Percentiles rank a stretch among this genome's conserved stretches.
These are phyloP conservation scores for Anastrepha obliqua DNA, from an alignment of 1,140 invertebrate species.

Conservation along the genomic window DNA sequence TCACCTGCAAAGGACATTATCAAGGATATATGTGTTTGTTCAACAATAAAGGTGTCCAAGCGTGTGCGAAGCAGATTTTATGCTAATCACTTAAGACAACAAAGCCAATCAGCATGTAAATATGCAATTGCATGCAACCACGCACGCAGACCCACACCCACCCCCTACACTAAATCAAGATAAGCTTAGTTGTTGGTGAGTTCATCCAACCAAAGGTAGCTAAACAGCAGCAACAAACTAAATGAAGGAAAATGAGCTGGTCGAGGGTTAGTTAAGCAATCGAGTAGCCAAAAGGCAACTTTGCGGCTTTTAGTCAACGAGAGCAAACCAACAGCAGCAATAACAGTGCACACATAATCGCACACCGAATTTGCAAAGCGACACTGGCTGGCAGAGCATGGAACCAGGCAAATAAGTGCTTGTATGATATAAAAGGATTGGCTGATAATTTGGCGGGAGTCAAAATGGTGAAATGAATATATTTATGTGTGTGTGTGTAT, in stretches of 20 bases:
- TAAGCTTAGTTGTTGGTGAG: not conserved
- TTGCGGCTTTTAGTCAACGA: constrained; percentile 67
- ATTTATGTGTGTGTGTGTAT: not conserved
- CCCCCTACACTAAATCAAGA: not conserved
- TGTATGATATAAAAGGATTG: constrained; percentile 7
- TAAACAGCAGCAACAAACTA: constrained; percentile 3
- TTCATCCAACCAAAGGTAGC: constrained; percentile 15
- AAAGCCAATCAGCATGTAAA: constrained; percentile 58
- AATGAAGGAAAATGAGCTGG: constrained; percentile 48
- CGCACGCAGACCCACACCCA: constrained; percentile 52
- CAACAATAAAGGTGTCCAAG: constrained; percentile 51
- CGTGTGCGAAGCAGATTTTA: constrained; percentile 40
- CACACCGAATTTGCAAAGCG: not conserved
- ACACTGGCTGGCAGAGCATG: not conserved
- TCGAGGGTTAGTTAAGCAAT: constrained; percentile 58
- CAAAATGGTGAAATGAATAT: not conserved
- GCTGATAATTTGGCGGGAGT: constrained; percentile 40
- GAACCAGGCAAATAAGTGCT: not conserved
- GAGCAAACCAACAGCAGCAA: constrained; percentile 15
- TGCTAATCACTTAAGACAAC: constrained; percentile 59
- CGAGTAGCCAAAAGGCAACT: constrained; percentile 67
- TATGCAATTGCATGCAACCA: constrained; percentile 54
- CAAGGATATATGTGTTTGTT: constrained; percentile 35
- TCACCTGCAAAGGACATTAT: constrained; percentile 41
- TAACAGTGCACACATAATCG: not conserved